These are phyloP conservation scores for Diarsia mendica DNA, from an alignment of 2,888 invertebrate genomes.

Conservation along the genomic window DNA sequence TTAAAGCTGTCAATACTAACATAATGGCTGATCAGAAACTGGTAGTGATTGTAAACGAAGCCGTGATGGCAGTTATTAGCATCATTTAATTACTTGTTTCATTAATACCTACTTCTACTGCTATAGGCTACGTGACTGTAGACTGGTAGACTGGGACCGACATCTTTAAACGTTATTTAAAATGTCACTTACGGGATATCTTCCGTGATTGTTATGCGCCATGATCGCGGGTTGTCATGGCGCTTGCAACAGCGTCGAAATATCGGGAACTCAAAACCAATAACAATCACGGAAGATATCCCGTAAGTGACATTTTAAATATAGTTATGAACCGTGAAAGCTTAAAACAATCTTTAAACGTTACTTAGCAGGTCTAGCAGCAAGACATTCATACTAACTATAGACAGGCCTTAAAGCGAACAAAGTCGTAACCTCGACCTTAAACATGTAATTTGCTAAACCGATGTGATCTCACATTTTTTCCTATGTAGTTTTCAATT, in stretches of 20 bases:
- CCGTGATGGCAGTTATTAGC: constrained; percentile 3
- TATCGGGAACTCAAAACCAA: no score
- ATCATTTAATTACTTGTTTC: constrained; percentile 26
- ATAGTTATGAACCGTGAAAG: no score
- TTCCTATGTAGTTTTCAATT: no score
- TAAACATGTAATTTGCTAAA: neutral
- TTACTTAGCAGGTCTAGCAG: neutral
- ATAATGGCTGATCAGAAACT: constrained; percentile 18
- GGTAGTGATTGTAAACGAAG: constrained; percentile 13
- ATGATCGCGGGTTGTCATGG: no score
- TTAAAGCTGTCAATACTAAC: constrained; percentile 18
- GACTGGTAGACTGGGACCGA: constrained; percentile 15
- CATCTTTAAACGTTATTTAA: neutral
- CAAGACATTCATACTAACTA: neutral
- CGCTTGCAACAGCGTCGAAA: no score
- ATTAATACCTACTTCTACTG: constrained; percentile 13
- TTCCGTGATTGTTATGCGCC: no score
- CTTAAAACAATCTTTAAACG: neutral
- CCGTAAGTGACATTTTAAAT: no score
- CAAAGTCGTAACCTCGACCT: neutral
- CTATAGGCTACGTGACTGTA: constrained; percentile 46
- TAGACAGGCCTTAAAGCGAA: neutral
- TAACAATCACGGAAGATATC: no score
- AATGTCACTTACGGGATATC: no score
- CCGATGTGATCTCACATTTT: no score